These are phyloP conservation scores for Jacana jacana DNA, from an alignment of 2,113 vertebrate genomes.

Conservation along the genomic window DNA sequence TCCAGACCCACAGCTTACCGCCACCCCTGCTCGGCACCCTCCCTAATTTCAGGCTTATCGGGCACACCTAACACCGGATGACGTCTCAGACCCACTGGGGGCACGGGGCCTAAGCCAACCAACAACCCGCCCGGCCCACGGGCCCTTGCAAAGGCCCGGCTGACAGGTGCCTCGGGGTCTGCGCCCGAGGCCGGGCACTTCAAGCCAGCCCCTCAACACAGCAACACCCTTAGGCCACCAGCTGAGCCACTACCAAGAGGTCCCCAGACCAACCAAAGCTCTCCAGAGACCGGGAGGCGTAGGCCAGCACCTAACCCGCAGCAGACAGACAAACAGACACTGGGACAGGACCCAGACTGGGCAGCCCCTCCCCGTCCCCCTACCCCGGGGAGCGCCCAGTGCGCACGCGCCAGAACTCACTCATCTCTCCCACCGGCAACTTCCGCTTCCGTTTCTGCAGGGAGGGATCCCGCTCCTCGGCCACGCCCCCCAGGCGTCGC, in stretches of 20 bases:
- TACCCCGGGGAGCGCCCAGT: fast-evolving
- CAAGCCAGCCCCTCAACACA: fast-evolving
- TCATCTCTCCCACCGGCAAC: fast-evolving
- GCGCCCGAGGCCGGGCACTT: fast-evolving
- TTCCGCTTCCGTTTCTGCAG: neutral
- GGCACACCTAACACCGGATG: fast-evolving
- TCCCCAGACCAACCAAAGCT: fast-evolving
- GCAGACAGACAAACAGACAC: no score
- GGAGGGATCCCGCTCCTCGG: fast-evolving
- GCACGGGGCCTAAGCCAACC: fast-evolving
- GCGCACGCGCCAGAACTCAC: neutral
- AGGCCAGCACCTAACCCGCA: fast-evolving
- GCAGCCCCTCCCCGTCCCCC: no score
- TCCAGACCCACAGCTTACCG: fast-evolving
- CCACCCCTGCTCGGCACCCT: fast-evolving
- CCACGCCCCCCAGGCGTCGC: neutral
- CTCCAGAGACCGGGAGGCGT: fast-evolving
- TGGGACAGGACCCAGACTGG: fast-evolving
- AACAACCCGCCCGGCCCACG: fast-evolving
- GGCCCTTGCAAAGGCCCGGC: fast-evolving
- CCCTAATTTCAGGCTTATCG: fast-evolving
- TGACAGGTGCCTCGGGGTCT: fast-evolving
- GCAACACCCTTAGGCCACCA: fast-evolving
- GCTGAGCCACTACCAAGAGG: fast-evolving
- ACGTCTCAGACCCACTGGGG: fast-evolving